Conservation (phyloP, 2,888 invertebrate species). For the Calameuta filiformis region DNA sequence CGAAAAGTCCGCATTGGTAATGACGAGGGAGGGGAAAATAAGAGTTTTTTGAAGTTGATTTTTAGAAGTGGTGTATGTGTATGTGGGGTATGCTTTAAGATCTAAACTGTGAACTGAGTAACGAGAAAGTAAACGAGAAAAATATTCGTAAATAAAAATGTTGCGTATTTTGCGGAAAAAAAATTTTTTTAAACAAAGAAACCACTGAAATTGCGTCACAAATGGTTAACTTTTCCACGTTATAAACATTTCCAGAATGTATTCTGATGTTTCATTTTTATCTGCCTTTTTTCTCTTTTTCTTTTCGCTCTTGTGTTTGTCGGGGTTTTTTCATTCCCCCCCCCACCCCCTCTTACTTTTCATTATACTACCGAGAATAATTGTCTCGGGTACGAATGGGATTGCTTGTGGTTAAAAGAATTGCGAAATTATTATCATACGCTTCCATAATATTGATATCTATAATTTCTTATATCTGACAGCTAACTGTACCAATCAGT, state of each 20-base stretch:
- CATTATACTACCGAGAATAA: neutral
- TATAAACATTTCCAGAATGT: neutral
- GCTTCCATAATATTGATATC: neutral
- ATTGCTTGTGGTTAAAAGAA: neutral
- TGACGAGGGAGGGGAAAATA: neutral
- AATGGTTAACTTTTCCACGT: neutral
- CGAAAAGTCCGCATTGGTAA: neutral
- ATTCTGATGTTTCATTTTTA: neutral
- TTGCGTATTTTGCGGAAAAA: neutral
- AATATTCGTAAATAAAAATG: neutral
- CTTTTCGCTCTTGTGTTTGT: neutral
- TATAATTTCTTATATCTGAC: neutral
- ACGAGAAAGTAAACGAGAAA: neutral
- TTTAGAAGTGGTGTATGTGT: neutral
- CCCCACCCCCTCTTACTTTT: neutral
- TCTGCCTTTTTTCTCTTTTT: neutral
- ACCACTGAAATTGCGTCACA: neutral
- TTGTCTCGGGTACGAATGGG: neutral
- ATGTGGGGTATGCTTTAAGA: neutral
- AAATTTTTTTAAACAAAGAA: neutral
- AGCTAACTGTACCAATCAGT: neutral
- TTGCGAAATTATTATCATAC: neutral
- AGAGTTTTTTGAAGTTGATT: neutral
- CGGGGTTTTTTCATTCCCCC: neutral
- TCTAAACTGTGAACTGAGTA: neutral